These are phyloP conservation scores for Papilio glaucus DNA, from an alignment of 1,140 invertebrate species.

Conservation along the genomic window DNA sequence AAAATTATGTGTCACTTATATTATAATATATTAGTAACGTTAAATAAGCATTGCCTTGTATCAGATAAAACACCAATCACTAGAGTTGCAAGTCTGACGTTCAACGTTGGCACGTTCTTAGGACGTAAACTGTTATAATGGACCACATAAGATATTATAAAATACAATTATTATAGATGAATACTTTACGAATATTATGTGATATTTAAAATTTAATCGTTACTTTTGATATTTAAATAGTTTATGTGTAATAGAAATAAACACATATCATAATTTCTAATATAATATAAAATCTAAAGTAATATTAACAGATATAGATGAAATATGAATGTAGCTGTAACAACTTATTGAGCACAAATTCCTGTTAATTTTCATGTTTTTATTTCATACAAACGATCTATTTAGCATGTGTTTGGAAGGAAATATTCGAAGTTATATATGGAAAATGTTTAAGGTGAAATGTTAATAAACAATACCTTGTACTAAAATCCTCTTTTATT, in stretches of 20 bases:
- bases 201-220: slow-evolving; percentile 79
- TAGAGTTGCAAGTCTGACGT: too few species aligned
- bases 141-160: slow-evolving; percentile 72
- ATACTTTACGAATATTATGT: slow-evolving; percentile 81
- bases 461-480: too few species aligned
- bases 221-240: slow-evolving; percentile 73
- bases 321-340: neutral
- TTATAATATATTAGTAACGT: neutral
- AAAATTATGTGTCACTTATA: neutral
- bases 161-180: slow-evolving; percentile 64
- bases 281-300: slow-evolving; percentile 50
- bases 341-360: slow-evolving; percentile 16
- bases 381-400: neutral
- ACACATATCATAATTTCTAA: slow-evolving; percentile 79
- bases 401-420: neutral
- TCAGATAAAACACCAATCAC: too few species aligned
- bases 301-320: neutral
- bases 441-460: too few species aligned
- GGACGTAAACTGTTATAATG: slow-evolving; percentile 57
- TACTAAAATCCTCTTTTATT: too few species aligned
- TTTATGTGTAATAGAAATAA: slow-evolving; percentile 73
- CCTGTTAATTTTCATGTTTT: neutral
- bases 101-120: slow-evolving; percentile 48
- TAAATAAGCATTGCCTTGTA: too few species aligned
- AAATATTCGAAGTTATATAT: too few species aligned